These are phyloP conservation scores for Coelopa pilipes DNA, from an alignment of 2,888 invertebrate species.

Conservation along the genomic window DNA sequence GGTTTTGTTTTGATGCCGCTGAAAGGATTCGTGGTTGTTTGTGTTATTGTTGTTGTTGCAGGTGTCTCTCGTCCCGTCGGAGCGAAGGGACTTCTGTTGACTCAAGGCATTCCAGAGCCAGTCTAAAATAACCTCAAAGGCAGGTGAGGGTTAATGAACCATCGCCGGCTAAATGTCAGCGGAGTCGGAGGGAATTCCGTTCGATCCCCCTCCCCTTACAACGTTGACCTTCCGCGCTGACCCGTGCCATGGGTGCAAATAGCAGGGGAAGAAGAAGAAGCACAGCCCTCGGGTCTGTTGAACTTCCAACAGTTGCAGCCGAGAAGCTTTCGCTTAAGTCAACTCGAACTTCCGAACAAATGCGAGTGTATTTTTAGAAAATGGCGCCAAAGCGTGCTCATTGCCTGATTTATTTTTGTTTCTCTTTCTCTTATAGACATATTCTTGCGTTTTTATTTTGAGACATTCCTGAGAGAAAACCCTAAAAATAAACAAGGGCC, in stretches of 20 bases:
- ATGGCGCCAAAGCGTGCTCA: constrained; percentile 31
- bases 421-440: constrained; percentile 3
- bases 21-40: constrained; percentile 24
- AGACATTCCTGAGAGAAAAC: not conserved
- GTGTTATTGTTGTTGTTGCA: constrained; percentile 18
- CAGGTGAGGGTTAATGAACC: constrained; percentile 13
- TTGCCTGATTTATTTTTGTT: constrained; percentile 3
- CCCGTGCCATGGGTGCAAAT: too few relatives aligned
- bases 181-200: not conserved
- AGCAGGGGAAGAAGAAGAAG: too few relatives aligned
- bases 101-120: constrained; percentile 20
- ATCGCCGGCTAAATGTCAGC: constrained; percentile 3
- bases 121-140: not conserved
- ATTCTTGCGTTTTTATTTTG: not conserved
- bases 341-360: not conserved
- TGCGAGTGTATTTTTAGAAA: constrained; percentile 27
- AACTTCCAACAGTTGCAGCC: too few relatives aligned
- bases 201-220: too few relatives aligned
- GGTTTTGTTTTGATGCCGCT: not conserved
- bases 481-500: not conserved
- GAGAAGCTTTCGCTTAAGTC: too few relatives aligned
- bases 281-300: too few relatives aligned
- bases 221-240: too few relatives aligned
- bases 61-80: constrained; percentile 9
- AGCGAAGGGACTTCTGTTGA: not conserved